Conservation (phyloP, 2,888 invertebrate species). For the Amiota mariae region DNA sequence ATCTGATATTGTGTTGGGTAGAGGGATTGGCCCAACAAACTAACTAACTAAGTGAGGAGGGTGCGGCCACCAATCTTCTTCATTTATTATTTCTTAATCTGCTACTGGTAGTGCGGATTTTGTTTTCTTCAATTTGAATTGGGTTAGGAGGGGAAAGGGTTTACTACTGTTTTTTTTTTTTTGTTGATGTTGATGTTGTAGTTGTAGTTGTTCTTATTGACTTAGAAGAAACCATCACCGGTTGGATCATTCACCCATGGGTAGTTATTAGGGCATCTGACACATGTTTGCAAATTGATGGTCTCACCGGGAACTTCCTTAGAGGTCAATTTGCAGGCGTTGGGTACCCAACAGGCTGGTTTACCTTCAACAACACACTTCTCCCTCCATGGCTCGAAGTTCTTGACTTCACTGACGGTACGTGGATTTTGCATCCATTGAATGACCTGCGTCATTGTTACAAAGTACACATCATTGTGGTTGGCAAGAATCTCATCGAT, state of each 20-base stretch:
- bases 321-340: conserved; percentile 91
- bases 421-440: conserved; percentile 96
- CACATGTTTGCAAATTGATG: conserved; percentile 92
- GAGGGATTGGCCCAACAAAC: too few species aligned
- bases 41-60: background rate
- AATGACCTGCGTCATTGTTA: conserved; percentile 96
- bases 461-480: conserved; percentile 94
- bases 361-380: conserved; percentile 91
- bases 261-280: conserved; percentile 94
- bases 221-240: conserved; percentile 84
- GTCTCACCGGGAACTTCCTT: conserved; percentile 96
- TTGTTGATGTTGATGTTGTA: conserved; percentile 13
- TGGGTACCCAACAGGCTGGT: conserved; percentile 90
- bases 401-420: conserved; percentile 87
- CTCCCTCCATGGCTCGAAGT: conserved; percentile 95
- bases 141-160: background rate
- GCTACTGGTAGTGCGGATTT: conserved; percentile 7
- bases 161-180: conserved; percentile 43
- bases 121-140: background rate
- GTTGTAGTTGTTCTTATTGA: conserved; percentile 64
- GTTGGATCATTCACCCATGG: conserved; percentile 95
- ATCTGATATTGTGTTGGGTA: too few species aligned
- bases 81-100: conserved; percentile 13
- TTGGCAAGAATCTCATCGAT: conserved; percentile 89
- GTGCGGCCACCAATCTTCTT: background rate